Percentiles rank a stretch among this genome's conserved stretches.
phyloP scores from a whole-genome alignment of 2,888 invertebrate species.

The Listrodromus nycthemerus region DNA sequence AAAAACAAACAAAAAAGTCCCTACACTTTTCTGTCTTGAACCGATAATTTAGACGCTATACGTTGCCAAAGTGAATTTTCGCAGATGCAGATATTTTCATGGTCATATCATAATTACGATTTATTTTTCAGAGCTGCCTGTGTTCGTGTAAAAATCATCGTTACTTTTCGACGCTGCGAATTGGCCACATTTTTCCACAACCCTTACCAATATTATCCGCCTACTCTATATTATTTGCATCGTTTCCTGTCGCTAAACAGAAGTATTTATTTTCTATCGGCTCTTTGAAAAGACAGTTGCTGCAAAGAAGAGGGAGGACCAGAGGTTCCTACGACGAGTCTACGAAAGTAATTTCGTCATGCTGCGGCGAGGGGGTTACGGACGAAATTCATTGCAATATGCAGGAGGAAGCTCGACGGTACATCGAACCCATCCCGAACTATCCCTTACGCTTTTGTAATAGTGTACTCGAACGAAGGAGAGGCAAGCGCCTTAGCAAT shows the following conservation, averaged over 20 bases:
- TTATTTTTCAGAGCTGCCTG: background rate
- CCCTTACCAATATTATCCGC: background rate
- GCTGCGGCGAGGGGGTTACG: background rate
- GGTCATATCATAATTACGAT: background rate
- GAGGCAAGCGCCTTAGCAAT: constrained; percentile 55
- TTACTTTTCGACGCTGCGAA: background rate
- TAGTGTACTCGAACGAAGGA: constrained; percentile 12
- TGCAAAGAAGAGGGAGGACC: background rate
- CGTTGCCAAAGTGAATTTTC: too few relatives aligned
- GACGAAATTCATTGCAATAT: constrained; percentile 59
- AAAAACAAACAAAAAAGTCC: too few relatives aligned
- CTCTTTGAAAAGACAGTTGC: background rate
- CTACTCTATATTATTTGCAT: background rate
- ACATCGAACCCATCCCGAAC: constrained; percentile 45
- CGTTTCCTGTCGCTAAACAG: background rate
- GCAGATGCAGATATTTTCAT: too few relatives aligned
- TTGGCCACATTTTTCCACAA: background rate
- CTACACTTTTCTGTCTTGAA: too few relatives aligned
- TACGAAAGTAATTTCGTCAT: constrained; percentile 57
- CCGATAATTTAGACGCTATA: too few relatives aligned
- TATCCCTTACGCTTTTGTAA: constrained; percentile 63
- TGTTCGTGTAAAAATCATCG: background rate
- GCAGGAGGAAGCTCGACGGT: constrained; percentile 46
- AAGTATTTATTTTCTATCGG: background rate
- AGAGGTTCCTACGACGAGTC: constrained; percentile 23